Conservation (phyloP, 2,888 invertebrate species). For the Drosophila pegasa region DNA sequence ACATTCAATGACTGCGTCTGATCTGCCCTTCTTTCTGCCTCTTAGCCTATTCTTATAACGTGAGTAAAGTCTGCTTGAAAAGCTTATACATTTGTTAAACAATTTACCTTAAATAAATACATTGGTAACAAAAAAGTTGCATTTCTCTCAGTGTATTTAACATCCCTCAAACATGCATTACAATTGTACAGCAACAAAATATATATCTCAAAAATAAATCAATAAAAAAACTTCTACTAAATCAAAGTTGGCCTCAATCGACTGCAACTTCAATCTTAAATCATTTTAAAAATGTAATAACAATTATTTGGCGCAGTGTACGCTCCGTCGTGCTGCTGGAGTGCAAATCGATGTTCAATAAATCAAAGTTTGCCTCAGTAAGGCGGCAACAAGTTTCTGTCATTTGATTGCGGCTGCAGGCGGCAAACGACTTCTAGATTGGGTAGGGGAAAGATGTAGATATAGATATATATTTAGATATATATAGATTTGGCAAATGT, state of each 20-base stretch:
- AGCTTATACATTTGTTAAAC: too few species aligned
- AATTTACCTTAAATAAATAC: too few species aligned
- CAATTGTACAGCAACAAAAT: too few species aligned
- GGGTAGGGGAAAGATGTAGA: too few species aligned
- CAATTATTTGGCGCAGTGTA: not conserved
- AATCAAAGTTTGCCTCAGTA: conserved; percentile 25
- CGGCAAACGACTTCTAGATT: not conserved
- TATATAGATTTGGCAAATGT: not conserved
- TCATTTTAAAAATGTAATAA: not conserved
- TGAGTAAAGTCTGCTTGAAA: too few species aligned
- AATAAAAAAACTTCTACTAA: not conserved
- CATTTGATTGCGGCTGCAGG: conserved; percentile 18
- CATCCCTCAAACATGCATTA: too few species aligned
- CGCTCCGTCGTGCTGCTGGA: not conserved
- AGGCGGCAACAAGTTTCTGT: conserved; percentile 27
- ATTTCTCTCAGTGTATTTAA: too few species aligned
- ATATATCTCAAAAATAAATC: too few species aligned
- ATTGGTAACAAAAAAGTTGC: too few species aligned
- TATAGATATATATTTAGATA: not conserved
- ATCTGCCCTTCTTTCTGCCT: too few species aligned
- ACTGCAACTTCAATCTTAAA: not conserved
- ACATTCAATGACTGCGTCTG: too few species aligned
- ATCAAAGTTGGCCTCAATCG: not conserved
- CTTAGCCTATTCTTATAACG: too few species aligned
- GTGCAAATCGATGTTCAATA: conserved; percentile 15